phyloP scores from a whole-genome alignment of 2,888 invertebrate genomes.

The Acanthosepion esculentum region DNA sequence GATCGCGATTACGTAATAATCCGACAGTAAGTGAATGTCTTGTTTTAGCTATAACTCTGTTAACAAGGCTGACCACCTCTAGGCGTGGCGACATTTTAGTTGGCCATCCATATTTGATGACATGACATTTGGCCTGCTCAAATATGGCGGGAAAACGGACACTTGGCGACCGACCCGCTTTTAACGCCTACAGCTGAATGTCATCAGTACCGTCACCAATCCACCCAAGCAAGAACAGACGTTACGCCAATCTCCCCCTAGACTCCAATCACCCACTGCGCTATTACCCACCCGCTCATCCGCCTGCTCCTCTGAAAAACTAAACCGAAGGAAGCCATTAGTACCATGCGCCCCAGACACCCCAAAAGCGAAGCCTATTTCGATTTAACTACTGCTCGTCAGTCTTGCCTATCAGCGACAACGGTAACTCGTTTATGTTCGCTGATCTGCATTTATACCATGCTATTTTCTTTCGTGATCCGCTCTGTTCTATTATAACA shows the following conservation, averaged over 20 bases:
- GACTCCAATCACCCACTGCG: background rate
- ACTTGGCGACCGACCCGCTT: conserved; percentile 7
- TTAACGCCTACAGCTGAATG: background rate
- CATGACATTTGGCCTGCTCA: background rate
- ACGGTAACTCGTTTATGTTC: background rate
- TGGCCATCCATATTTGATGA: background rate
- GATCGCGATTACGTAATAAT: too few relatives aligned
- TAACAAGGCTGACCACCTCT: background rate
- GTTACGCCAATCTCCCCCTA: background rate
- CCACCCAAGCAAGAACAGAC: background rate
- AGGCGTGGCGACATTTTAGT: conserved; percentile 21
- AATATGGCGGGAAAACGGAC: conserved; percentile 33
- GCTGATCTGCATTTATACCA: background rate
- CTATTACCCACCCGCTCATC: background rate
- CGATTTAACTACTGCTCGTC: background rate
- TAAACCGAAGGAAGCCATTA: background rate
- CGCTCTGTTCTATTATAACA: background rate
- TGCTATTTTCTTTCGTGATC: background rate
- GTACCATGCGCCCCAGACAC: background rate
- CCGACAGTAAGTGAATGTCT: background rate
- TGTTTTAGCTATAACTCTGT: background rate
- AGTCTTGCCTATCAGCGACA: conserved; percentile 15
- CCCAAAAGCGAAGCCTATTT: background rate
- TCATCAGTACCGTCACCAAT: background rate
- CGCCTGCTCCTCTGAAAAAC: background rate